These are phyloP conservation scores for Incurvaria masculella DNA, from an alignment of 2,888 invertebrate genomes.

Conservation along the genomic window DNA sequence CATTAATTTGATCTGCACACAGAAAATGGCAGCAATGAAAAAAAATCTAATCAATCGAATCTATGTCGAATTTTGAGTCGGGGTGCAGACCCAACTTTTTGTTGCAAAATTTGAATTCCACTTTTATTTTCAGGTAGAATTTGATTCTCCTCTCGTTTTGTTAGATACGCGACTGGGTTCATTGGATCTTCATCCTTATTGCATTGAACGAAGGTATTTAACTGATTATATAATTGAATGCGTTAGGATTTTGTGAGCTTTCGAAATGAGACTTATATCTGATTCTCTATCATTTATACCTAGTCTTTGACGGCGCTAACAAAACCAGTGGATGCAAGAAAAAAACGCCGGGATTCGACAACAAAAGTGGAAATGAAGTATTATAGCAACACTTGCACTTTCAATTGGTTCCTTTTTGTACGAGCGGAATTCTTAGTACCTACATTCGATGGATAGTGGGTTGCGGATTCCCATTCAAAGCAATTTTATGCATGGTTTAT, in stretches of 20 bases:
- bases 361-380: constrained; percentile 46
- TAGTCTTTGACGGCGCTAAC: constrained; percentile 42
- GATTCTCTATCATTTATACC: constrained; percentile 51
- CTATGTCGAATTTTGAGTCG: not conserved
- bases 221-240: no score
- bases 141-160: constrained; percentile 6
- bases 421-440: not conserved
- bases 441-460: not conserved
- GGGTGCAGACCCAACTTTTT: constrained; percentile 29
- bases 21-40: no score
- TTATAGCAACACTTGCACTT: constrained; percentile 57
- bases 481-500: not conserved
- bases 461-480: not conserved
- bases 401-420: constrained; percentile 26
- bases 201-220: no score
- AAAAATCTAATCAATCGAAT: no score
- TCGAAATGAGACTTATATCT: constrained; percentile 41
- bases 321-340: constrained; percentile 30
- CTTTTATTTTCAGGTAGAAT: constrained; percentile 37
- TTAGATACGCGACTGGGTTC: not conserved
- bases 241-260: constrained; percentile 20
- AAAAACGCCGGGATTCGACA: constrained; percentile 40
- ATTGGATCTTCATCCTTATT: no score
- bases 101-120: constrained; percentile 22
- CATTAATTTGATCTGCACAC: no score